phyloP scores from a whole-genome alignment of 2,797 vertebrate genomes.

The Caiman crocodilus region DNA sequence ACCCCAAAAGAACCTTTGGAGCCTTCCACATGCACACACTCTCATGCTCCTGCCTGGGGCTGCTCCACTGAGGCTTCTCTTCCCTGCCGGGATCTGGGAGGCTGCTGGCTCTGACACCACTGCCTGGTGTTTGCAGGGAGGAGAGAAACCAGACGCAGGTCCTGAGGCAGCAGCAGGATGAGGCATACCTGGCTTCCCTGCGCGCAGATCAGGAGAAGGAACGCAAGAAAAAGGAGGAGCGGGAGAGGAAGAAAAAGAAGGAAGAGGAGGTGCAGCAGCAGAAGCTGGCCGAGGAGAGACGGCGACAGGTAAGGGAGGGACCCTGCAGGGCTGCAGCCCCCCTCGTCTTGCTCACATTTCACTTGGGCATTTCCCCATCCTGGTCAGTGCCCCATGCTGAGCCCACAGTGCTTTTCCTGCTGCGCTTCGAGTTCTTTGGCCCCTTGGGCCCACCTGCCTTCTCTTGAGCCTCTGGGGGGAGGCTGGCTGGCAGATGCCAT shows the following conservation, averaged over 20 bases:
- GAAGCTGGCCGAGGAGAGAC: constrained; percentile 92
- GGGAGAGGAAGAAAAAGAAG: constrained; percentile 91
- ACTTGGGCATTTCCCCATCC: background rate
- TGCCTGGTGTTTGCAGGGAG: constrained; percentile 81
- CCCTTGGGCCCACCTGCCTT: background rate
- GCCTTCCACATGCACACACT: background rate
- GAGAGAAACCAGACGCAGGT: constrained; percentile 99
- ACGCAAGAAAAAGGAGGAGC: constrained; percentile 93
- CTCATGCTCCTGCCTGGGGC: background rate
- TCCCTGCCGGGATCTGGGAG: accelerated
- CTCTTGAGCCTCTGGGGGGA: background rate
- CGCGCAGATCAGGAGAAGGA: constrained; percentile 98
- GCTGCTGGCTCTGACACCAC: background rate
- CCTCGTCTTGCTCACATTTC: accelerated
- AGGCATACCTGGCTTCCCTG: constrained; percentile 94
- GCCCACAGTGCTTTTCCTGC: background rate
- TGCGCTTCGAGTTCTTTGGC: background rate
- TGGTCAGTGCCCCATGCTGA: too few species aligned
- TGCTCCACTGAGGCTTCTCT: background rate
- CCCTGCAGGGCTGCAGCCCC: background rate
- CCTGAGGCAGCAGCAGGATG: constrained; percentile 96
- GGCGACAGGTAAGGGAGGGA: constrained; percentile 85
- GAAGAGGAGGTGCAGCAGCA: constrained; percentile 93
- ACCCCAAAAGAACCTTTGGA: background rate
- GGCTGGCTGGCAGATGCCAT: background rate